These are phyloP conservation scores for Cathartes aura DNA, from an alignment of 2,113 vertebrate genomes.

Conservation along the genomic window DNA sequence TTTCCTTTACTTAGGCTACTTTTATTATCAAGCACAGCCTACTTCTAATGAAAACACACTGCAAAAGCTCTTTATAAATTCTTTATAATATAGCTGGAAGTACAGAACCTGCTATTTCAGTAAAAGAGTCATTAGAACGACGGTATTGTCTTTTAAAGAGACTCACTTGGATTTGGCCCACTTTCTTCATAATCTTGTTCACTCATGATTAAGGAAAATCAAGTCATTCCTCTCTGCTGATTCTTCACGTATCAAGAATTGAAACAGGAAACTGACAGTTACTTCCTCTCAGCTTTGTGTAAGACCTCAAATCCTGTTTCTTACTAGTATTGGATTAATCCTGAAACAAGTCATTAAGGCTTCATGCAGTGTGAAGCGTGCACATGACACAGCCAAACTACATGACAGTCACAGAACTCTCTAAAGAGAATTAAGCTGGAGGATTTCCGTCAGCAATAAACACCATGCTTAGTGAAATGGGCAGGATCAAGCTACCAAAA, in stretches of 20 bases:
- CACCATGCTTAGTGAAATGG: not conserved
- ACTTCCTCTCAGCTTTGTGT: slow-evolving; percentile 44
- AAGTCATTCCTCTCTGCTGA: not conserved
- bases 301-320: slow-evolving; percentile 66
- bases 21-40: not conserved
- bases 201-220: slow-evolving; percentile 50
- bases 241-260: not conserved
- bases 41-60: not conserved
- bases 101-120: not conserved
- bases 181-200: slow-evolving; percentile 57
- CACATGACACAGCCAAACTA: slow-evolving; percentile 41
- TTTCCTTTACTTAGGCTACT: not conserved
- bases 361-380: slow-evolving; percentile 15
- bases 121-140: not conserved
- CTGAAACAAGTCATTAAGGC: slow-evolving; percentile 60
- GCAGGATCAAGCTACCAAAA: not conserved
- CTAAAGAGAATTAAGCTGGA: slow-evolving; percentile 30
- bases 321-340: slow-evolving; percentile 62
- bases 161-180: slow-evolving; percentile 50
- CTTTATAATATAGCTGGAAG: not conserved
- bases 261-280: slow-evolving; percentile 21
- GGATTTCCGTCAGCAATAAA: slow-evolving; percentile 45
- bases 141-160: not conserved
- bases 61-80: not conserved
- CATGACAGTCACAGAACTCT: not conserved